Base-by-base conservation (phyloP, 2,113 vertebrate genomes). In the Chaetura pelagica region DNA sequence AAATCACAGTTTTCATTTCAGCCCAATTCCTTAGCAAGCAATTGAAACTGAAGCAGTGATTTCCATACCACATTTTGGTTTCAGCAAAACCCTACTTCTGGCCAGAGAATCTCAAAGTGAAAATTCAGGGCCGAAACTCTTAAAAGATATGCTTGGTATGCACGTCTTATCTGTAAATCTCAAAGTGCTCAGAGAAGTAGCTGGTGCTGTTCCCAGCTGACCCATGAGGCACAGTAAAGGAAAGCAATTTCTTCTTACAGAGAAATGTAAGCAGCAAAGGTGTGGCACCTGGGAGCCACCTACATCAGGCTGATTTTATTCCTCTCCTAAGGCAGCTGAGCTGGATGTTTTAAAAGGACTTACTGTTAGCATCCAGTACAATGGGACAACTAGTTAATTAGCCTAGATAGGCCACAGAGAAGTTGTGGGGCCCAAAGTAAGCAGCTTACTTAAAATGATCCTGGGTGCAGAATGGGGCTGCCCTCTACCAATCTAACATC, bases 151-250 rank as follows among this genome's bases (percentile, higher is more conserved):
- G 55, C 32, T 54, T 81, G 78, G 61, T 74, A 82, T 92, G 73
- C 34, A 9, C n/a, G 52, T 52, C 55, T 46, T 92, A 90, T 86
- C 86, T 90, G 55, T 73, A 90, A 77, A 84, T 80, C 72, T 86
- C 79, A 16, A 82, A 64, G 82, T 26, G 38, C 74, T 95, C 73
- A 69, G 85, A 94, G 78, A 80, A 93, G 71, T 29, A 90, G 63
- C 34, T 58, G 55, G 44, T 74, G 49, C 44, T 77, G 46, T 71
- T 93, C 69, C 57, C 73, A 74, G 10, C 12, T 48, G 88, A 49
- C 46, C 71, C 32, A 38, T 38, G 59, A 77, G 38, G 55, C 68
- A 71, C 48, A 74, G 68, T 46, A 80, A 78, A 79, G 48, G 51
- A 58, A 92, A 92, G 15, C 20, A 3, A n/a, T 67, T 83, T 93